Evolutionary conservation across 2,888 invertebrate species (phyloP).

Genomic region (Malthinus flaveolus): DNA sequence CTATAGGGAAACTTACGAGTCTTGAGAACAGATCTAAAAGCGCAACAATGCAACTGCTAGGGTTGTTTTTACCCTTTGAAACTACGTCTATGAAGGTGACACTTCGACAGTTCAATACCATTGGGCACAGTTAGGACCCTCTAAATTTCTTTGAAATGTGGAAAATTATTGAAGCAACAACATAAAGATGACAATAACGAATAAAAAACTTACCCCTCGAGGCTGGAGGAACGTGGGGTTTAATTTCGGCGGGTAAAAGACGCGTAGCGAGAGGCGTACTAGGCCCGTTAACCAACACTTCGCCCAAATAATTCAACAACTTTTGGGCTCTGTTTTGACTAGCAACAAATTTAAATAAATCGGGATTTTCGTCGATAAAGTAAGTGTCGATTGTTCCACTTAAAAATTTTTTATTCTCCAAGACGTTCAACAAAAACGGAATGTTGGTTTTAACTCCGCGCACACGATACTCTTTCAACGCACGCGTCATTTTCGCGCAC

Average conservation of each 20-base stretch:
- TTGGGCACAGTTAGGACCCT: too few species aligned
- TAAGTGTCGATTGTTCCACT: slow-evolving; percentile 95
- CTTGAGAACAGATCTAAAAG: too few species aligned
- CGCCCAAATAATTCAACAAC: slow-evolving; percentile 88
- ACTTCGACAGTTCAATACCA: too few species aligned
- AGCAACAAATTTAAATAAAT: slow-evolving; percentile 86
- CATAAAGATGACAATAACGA: not conserved
- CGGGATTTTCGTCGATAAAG: slow-evolving; percentile 98
- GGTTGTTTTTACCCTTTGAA: too few species aligned
- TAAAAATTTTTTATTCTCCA: slow-evolving; percentile 95
- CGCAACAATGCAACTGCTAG: too few species aligned
- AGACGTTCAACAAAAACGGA: slow-evolving; percentile 94
- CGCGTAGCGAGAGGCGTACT: slow-evolving; percentile 88
- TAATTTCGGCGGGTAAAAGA: slow-evolving; percentile 80
- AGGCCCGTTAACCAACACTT: slow-evolving; percentile 92
- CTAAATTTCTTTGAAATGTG: too few species aligned
- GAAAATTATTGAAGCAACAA: not conserved
- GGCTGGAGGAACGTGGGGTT: slow-evolving; percentile 80
- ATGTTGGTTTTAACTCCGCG: slow-evolving; percentile 99
- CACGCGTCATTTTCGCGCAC: slow-evolving; percentile 95
- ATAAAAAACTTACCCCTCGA: slow-evolving; percentile 65
- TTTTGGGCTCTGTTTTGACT: slow-evolving; percentile 96
- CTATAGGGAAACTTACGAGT: too few species aligned
- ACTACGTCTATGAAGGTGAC: too few species aligned
- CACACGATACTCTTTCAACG: slow-evolving; percentile 94